These are phyloP conservation scores for Okapia johnstoni DNA, from an alignment of 2,113 vertebrate genomes.

Conservation along the genomic window DNA sequence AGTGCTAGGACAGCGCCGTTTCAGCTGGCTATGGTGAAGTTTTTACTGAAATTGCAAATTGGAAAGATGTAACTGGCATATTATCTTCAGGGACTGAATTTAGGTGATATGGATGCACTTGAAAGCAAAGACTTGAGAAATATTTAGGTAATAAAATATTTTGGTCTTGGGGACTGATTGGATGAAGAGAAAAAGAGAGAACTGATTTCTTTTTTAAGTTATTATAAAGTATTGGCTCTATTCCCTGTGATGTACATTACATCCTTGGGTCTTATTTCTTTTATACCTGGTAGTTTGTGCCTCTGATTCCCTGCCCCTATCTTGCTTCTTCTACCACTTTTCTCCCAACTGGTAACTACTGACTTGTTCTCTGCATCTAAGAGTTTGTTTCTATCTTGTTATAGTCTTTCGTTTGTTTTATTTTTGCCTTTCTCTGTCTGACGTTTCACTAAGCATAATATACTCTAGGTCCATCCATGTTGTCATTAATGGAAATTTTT, in stretches of 20 bases:
- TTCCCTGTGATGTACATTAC: neutral
- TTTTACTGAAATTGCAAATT: neutral
- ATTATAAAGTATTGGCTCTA: neutral
- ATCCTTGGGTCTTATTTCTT: neutral
- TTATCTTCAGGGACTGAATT: neutral
- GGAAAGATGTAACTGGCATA: neutral
- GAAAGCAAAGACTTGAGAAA: conserved; percentile 19
- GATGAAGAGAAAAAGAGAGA: neutral
- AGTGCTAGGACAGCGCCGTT: neutral
- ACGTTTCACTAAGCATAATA: neutral
- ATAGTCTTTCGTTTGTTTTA: neutral
- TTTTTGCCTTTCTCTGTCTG: neutral
- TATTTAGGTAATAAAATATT: neutral
- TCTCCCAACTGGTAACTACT: neutral
- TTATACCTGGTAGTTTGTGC: neutral
- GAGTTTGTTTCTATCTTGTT: neutral
- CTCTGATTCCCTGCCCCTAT: neutral
- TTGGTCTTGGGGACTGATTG: neutral
- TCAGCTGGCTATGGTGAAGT: neutral
- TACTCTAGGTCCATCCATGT: neutral
- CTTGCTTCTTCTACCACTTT: neutral
- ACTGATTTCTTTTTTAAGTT: neutral
- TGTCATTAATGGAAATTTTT: neutral
- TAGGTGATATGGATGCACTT: neutral
- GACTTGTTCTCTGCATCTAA: neutral